Base-by-base conservation (phyloP, 2,888 invertebrate genomes). In the Neoitamus cyanurus region DNA sequence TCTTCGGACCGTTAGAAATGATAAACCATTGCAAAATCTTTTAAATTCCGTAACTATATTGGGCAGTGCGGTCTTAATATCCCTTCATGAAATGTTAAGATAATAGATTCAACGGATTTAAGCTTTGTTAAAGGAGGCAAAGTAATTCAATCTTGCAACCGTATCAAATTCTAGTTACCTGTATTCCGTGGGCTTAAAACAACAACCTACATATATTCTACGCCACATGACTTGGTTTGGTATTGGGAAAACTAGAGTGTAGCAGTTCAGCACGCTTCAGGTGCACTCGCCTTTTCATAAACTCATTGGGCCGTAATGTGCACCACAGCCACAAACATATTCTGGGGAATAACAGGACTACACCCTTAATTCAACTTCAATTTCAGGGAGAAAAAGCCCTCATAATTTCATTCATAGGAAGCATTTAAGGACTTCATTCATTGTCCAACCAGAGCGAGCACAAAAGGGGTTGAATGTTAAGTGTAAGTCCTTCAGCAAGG, bases 401-500 rank as follows among this genome's bases (percentile, higher is more conserved):
- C 72, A 72, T 46, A 83, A 84, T 85, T 84, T 78, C 78, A 85
- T 84, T 83, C 85, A 83, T 34, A 83, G 84, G 83, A 84, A 84
- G 69, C 83, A 85, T 68, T 84, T 78, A 83, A 85, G 84, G 78
- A 83, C 85, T 85, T 85, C 84, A 46, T 84, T 83, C 80, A 85
- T 85, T 85, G 85, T 85, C 84, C 83, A 83, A 82, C 72, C 11
- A 84, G 28, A 83, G 83, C 48, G 58, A 83, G 83, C 72, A 85
- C 84, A 83, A 84, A 84, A 78, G 84, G 83, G 84, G 84, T 85
- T 85, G 84, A 83, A 84, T 83, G 85, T 84, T 84, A 85, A 85
- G 84, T 85, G 84, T 46, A 83, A 84, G 84, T 83, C 84, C 83
- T 84, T 84, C 85, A 85, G 25, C 42, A 68, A 77, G 80, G 72